Evolutionary conservation across 1,140 invertebrate genomes (phyloP).

Genomic region (Lasaia peninsularis): DNA sequence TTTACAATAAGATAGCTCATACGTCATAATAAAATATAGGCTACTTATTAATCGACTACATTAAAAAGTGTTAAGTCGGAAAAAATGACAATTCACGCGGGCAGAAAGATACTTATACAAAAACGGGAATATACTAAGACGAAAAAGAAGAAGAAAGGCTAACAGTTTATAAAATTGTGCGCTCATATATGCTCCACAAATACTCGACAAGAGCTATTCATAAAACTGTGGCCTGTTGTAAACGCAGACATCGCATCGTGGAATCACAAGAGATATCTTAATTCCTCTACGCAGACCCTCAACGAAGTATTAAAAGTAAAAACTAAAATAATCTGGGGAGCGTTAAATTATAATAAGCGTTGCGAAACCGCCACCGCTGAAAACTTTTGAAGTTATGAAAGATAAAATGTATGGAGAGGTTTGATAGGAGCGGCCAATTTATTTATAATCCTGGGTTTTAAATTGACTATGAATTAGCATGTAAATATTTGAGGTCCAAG

Average conservation of each 20-base stretch:
- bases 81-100: too few species aligned
- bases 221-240: neutral
- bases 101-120: too few species aligned
- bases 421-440: conserved; percentile 61
- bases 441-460: conserved; percentile 72
- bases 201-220: neutral
- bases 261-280: neutral
- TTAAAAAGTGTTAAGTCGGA: too few species aligned
- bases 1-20: too few species aligned
- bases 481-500: conserved; percentile 76
- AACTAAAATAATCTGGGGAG: conserved; percentile 32
- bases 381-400: conserved; percentile 64
- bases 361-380: conserved; percentile 43
- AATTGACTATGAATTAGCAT: conserved; percentile 74
- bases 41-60: too few species aligned
- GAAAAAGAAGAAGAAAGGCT: too few species aligned
- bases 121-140: too few species aligned
- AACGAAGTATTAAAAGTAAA: conserved; percentile 21
- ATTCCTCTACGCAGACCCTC: neutral
- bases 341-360: conserved; percentile 55
- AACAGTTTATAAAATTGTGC: too few species aligned
- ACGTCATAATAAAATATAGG: too few species aligned
- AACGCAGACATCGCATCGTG: neutral
- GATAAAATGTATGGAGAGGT: conserved; percentile 57
- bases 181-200: neutral